Conservation (phyloP, 2,888 invertebrate genomes). For the Timandra comae region DNA sequence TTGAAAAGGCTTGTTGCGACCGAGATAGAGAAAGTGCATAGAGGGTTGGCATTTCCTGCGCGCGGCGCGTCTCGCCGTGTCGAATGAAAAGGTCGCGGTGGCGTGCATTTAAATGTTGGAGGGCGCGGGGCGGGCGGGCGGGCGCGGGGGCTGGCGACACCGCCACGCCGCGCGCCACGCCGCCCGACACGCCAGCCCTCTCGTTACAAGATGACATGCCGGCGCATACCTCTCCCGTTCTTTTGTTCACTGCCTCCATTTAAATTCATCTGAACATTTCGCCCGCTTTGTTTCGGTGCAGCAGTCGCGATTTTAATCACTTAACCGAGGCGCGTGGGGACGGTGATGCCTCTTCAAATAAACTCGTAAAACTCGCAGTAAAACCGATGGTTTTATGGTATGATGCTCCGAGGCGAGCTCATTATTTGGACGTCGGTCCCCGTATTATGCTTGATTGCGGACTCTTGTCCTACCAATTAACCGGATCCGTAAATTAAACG, state of each 20-base stretch:
- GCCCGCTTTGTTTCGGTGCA: conserved; percentile 52
- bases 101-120: conserved; percentile 25
- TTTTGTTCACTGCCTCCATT: conserved; percentile 56
- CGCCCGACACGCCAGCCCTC: conserved; percentile 19
- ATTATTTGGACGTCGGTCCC: conserved; percentile 40
- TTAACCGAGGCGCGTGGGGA: conserved; percentile 48
- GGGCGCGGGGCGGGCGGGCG: conserved; percentile 16
- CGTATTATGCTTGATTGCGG: conserved; percentile 37
- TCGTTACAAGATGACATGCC: conserved; percentile 43
- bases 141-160: conserved; percentile 1
- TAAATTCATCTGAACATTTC: conserved; percentile 65
- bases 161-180: conserved; percentile 8
- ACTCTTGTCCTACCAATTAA: conserved; percentile 42
- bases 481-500: conserved; percentile 38
- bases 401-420: conserved; percentile 32
- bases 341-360: conserved; percentile 36
- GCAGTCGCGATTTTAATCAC: conserved; percentile 66
- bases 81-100: conserved; percentile 27
- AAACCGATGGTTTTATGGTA: conserved; percentile 37
- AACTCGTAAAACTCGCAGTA: conserved; percentile 44
- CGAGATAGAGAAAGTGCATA: conserved; percentile 27
- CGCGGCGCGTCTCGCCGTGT: background rate
- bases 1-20: conserved; percentile 23
- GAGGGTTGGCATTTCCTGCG: conserved; percentile 23
- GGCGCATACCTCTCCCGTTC: conserved; percentile 29